Conservation (phyloP, 1,140 invertebrate genomes). For the Drosophila nebulosa region DNA sequence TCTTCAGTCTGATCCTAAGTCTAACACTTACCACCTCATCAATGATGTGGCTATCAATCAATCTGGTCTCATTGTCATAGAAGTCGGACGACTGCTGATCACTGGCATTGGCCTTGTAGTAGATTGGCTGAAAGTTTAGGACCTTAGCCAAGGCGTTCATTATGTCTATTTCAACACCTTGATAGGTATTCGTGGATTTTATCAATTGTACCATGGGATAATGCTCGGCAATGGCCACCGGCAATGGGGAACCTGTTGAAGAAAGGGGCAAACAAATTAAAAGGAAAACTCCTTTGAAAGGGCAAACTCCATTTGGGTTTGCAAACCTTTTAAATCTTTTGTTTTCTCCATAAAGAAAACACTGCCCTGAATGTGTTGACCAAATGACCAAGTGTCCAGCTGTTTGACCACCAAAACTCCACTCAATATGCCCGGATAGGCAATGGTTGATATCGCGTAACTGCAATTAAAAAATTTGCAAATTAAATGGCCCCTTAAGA, state of each 20-base stretch:
- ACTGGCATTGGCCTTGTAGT: conserved; percentile 85
- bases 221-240: conserved; percentile 86
- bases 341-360: conserved; percentile 55
- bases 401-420: conserved; percentile 50
- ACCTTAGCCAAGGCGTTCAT: conserved; percentile 85
- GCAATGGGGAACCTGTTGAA: conserved; percentile 80
- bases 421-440: conserved; percentile 84
- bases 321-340: conserved; percentile 48
- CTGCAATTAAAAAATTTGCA: conserved; percentile 5
- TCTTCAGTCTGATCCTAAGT: too few species aligned
- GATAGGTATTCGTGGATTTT: conserved; percentile 80
- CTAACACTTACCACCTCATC: conserved; percentile 86
- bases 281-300: conserved; percentile 53
- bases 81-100: conserved; percentile 83
- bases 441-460: conserved; percentile 84
- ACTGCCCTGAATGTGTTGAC: conserved; percentile 26
- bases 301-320: not conserved
- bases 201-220: conserved; percentile 84
- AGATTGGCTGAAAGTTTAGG: conserved; percentile 85
- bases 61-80: conserved; percentile 29
- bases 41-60: conserved; percentile 83
- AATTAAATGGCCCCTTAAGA: not conserved
- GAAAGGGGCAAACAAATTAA: conserved; percentile 82
- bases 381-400: conserved; percentile 40
- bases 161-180: conserved; percentile 86